Base-by-base conservation (phyloP, 2,113 vertebrate genomes). In the Hippoglossus stenolepis region DNA sequence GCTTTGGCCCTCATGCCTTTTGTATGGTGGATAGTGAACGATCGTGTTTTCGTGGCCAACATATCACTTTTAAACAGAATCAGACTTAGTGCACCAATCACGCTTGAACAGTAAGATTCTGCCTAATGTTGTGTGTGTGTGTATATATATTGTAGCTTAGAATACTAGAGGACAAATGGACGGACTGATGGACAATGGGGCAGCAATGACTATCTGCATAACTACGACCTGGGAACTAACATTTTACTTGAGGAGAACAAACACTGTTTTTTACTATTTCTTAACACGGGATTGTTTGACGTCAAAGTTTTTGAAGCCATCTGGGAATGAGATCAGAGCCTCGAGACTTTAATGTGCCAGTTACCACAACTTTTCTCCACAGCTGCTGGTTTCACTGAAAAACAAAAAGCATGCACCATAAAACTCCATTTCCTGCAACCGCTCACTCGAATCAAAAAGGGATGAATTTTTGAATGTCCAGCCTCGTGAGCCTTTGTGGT, bases 381-480 rank as follows among this genome's bases (percentile, higher is more conserved):
- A 73, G 64, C 65, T 47, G 28, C 67, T 62, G 14, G 35, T 47
- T 63, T 73, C 21, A 51, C 54, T 40, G 20, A 21, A 31, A 38
- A 31, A 24, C n/a, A 4, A 65, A 0, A 54, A 0, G n/a, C 0
- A 58, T 21, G 26, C 6, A 49, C 40, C 12, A 8, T 2, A 18
- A 43, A 65, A 20, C 51, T 77, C 49, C 38, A 10, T 77, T 60
- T 61, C 24, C 70, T 74, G 21, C 45, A 62, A 51, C 47, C 35
- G 59, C 56, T 80, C 38, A 35, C 21, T n/a, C n/a, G 47, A 31
- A 35, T 63, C 6, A 85, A 80, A 89, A 91, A 87, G 81, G 86
- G 85, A 87, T n/a, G 2, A 20, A 12, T 38, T 3, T 35, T 26
- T 66, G 56, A 66, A 63, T 45, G 54, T 65, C 18, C 21, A 21